Base-by-base conservation (phyloP, 2,888 invertebrate genomes). In the Leucoptera coffeella region DNA sequence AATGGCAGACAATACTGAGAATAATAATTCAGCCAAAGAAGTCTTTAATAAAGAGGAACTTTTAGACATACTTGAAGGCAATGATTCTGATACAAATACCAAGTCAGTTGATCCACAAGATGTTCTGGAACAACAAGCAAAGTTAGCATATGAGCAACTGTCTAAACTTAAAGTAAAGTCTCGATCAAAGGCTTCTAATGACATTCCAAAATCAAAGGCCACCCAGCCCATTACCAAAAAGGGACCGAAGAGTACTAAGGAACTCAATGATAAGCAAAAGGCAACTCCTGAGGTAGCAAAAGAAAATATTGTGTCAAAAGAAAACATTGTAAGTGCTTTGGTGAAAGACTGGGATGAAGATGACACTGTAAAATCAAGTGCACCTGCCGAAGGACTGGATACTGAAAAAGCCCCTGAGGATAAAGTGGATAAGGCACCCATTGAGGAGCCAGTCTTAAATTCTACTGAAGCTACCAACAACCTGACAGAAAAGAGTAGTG, bases 281-380 rank as follows among this genome's bases (percentile, higher is more conserved):
- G 12, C 12, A 11, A 12, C 23, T 23, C 7, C 13, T 4, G 17
- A 29, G 10, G 4, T 14, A 25, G 29, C 21, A 10, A n/a, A 12
- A 6, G 5, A 11, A 6, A 23, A 23, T 8, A 20, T 25, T n/a
- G 15, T n/a, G 8, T 8, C 10, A 19, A 40, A 53, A 29, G 50
- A 53, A 7, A 62, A 42, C 35, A 58, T 69, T 30, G 64, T 77
- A 10, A 74, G 69, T 31, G 58, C 62, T 14, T 43, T 77, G 17
- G 75, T 77, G 12, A 64, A 74, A 37, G 71, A 74, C 31, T 75
- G 75, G 58, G 73, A 74, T 31, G 64, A 62, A 23, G 38, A 39
- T 14, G 22, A 33, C 19, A 59, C 56, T 27, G 38, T 36, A 15
- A 40, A 42, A 28, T 23, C 39, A 4, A 35, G 17, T 17, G 17